Evolutionary conservation across 2,888 invertebrate species (phyloP), one percentile per base, ranked within the genome.

Genomic region (Ernsta delagoae): DNA sequence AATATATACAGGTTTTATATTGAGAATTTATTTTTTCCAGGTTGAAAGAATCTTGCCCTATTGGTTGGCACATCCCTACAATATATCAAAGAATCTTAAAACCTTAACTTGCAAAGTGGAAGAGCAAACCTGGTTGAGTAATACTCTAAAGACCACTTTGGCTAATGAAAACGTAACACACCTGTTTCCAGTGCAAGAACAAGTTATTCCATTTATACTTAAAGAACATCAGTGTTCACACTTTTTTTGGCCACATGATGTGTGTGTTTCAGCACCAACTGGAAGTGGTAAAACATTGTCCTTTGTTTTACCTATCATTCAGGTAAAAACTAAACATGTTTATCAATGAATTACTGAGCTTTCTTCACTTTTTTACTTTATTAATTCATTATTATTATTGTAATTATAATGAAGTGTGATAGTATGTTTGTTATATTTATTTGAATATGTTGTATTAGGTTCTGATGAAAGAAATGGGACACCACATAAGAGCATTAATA

Each of bases 261-360:
- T 99, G 64, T 99, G 99, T 90, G 98, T 99, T 39, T 98, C 98
- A 54, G 98, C 99, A 16, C 99, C 99, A 0, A 99, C 99, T 1
- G 99, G 99, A 16, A 99, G 98, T 93, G 99, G 99, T 24, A 99
- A 99, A 94, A 99, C 99, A 0, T 89, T 99, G 70, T 96, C 98
- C 3, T 99, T 98, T 95, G 98, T 97, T 60, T 89, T 99, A 72
- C 99, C 99, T 6, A 96, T 99, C 59, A 92, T 99, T 48, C 97
- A 98, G 92, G 94, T 96, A 50, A 43, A 5, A 50, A 7, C n/a
- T 39, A 50, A 34, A 5, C 24, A 24, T 24, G 24, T 24, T 1
- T 24, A 24, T 24, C 24, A 24, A 24, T 1, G 24, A 24, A 24
- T 24, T 24, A 24, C 24, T 24, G 24, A 24, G 24, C 24, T 24